These are phyloP conservation scores for Strigops habroptila DNA, from an alignment of 2,113 vertebrate species.

Conservation along the genomic window DNA sequence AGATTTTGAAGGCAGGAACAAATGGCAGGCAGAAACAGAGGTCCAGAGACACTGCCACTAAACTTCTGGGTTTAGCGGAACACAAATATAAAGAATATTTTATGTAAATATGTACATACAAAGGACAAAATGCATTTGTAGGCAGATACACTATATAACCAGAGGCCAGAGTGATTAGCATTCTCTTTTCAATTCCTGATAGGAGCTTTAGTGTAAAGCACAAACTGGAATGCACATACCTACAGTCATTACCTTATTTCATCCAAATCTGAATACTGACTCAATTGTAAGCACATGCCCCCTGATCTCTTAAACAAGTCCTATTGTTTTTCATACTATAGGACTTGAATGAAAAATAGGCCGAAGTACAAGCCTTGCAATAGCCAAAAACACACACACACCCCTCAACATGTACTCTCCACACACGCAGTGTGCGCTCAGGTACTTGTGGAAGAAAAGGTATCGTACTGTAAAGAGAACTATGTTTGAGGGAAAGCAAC, in stretches of 20 bases:
- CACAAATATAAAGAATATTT: conserved; percentile 31
- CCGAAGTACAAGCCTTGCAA: background rate
- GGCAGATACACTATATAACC: background rate
- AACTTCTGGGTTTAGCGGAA: conserved; percentile 52
- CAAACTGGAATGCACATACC: background rate
- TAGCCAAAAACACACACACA: background rate
- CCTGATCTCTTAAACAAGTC: background rate
- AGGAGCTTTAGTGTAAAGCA: background rate
- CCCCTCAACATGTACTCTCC: background rate
- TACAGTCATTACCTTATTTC: background rate
- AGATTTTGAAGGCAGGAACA: conserved; percentile 37
- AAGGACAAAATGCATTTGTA: conserved; percentile 44
- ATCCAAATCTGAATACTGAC: background rate
- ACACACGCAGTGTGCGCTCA: rapidly evolving
- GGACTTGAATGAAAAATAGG: background rate
- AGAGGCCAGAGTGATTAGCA: background rate
- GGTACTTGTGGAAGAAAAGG: background rate
- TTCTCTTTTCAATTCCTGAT: background rate
- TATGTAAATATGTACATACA: conserved; percentile 30
- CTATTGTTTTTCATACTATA: background rate
- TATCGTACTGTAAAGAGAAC: rapidly evolving
- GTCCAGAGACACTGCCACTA: conserved; percentile 24
- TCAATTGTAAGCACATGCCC: background rate
- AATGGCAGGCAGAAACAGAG: background rate
- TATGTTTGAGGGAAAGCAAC: background rate